A percentile compares a stretch with the other conserved stretches of the same genome.
These are phyloP conservation scores for Hippocampus guttulatus DNA, from an alignment of 2,113 vertebrate species.

Conservation along the genomic window DNA sequence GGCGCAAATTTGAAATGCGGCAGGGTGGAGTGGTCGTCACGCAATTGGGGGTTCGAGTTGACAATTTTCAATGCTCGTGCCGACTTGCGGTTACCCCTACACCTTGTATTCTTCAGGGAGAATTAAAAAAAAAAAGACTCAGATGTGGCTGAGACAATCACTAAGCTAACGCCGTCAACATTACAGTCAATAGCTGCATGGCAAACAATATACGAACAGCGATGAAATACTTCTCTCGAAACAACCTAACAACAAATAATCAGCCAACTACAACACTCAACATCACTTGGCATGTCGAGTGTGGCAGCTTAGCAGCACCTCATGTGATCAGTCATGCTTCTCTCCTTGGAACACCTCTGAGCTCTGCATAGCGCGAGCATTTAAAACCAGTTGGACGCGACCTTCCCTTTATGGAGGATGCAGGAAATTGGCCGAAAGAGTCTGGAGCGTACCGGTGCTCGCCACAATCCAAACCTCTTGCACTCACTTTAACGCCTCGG, in stretches of 20 bases:
- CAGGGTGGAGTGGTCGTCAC: neutral
- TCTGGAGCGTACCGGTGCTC: neutral
- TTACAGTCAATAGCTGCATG: no score
- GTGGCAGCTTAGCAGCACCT: conserved; percentile 49
- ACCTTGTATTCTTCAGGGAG: neutral
- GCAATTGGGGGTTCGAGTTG: neutral
- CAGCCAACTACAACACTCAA: neutral
- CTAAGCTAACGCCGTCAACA: no score
- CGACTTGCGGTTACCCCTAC: neutral
- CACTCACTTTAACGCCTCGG: conserved; percentile 4
- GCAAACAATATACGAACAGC: no score
- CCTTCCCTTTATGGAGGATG: neutral
- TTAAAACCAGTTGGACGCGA: conserved; percentile 27
- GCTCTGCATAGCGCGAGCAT: neutral
- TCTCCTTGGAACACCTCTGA: conserved; percentile 53
- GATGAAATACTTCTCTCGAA: no score
- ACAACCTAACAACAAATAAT: neutral
- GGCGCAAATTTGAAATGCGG: neutral
- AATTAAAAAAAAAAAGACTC: no score
- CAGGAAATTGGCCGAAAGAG: neutral
- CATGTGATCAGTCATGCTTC: conserved; percentile 66
- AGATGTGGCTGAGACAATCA: no score
- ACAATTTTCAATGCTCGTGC: neutral
- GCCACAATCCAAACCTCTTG: conserved; percentile 16
- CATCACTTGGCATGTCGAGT: conserved; percentile 25